Evolutionary conservation across 2,797 vertebrate genomes (phyloP), one percentile per base, ranked within the genome.

Genomic region (Enteromius argenteus): DNA sequence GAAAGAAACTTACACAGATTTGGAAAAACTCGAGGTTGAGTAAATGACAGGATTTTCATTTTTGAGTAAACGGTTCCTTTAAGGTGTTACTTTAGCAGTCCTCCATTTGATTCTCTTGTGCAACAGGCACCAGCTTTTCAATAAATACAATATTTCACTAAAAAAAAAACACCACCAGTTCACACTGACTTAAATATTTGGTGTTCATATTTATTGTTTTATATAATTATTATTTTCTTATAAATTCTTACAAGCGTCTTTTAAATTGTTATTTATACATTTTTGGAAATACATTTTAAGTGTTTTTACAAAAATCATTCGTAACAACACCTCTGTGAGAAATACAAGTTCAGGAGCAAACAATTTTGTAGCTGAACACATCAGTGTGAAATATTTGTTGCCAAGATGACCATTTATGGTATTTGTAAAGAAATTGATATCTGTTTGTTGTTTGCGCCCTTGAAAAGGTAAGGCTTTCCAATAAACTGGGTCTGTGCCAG

Each of bases 321-420:
- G 46, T 58, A 19, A 42, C 3, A 11, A 68, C 21, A 68, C 9
- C 6, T 56, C 27, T 30, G 32, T 21, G 19, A n/a, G 11, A 32
- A 72, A 46, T 5, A 51, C 4, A 73, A 32, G 15, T 51, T 11
- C 17, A 51, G 17, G 15, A 32, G 17, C 9, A 69, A 73, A 6
- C 2, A 0, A 0, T 30, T 72, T 72, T 30, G 7, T 49, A 30
- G 23, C 7, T 71, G 42, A 71, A 71, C 42, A 17, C 44, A 1
- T 21, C 11, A 19, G 27, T 60, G 74, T 66, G n/a, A 64, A 64
- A 46, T 77, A 32, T 77, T 30, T 60, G 35, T 77, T 77, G 6
- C 53, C 35, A 62, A 5, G 37, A 14, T 44, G 27, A 51, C 19
- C 21, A 9, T 35, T 27, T 32, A 42, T n/a, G 39, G 27, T 30